Evolutionary conservation across 2,797 vertebrate genomes (phyloP), one percentile per base, ranked within the genome.

Genomic region (Emydoidea blandingii): DNA sequence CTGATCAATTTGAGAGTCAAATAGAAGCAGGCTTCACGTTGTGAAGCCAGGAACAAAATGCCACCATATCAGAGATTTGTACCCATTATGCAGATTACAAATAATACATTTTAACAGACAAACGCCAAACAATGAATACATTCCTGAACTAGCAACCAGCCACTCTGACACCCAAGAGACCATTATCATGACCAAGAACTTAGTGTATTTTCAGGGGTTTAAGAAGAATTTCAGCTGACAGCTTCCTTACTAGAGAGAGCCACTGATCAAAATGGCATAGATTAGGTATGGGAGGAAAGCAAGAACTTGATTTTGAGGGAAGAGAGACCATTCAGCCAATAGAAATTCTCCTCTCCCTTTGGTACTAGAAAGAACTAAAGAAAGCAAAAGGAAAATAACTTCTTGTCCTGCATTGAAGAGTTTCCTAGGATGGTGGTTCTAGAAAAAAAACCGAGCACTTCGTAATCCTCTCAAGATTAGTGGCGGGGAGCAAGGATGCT

Each of bases 1-100:
- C 95, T 92, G 74, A 86, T 83, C 91, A 89, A 79, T 21, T 2
- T 62, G 82, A 91, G 94, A 54, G 78, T 59, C 74, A 94, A 95
- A 90, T 27, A 87, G 94, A 78, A 93, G 34, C 47, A 78, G 85
- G 21, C 86, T 2, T 0, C 59, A 91, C 81, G n/a, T 7, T 89
- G 83, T 29, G 87, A 12, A n/a, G 27, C 37, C 89, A 78, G 80
- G 52, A 72, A 37, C 83, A 85, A 93, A 94, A 94, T 83, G 81
- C 68, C 12, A 0, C 34, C 87, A 78, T 56, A 56, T 12, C 2
- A 1, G 52, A 1, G 2, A 47, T 54, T 29, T 59, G 82, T 85
- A 84, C 41, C 25, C 57, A 47, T 52, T 54, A 23, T 34, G 44
- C 79, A 74, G 41, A 84, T 47, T 23, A 88, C 11, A 87, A 95